Evolutionary conservation across 1,140 invertebrate genomes (phyloP), one percentile per base, ranked within the genome.

Genomic region (Drosophila lacteicornis): DNA sequence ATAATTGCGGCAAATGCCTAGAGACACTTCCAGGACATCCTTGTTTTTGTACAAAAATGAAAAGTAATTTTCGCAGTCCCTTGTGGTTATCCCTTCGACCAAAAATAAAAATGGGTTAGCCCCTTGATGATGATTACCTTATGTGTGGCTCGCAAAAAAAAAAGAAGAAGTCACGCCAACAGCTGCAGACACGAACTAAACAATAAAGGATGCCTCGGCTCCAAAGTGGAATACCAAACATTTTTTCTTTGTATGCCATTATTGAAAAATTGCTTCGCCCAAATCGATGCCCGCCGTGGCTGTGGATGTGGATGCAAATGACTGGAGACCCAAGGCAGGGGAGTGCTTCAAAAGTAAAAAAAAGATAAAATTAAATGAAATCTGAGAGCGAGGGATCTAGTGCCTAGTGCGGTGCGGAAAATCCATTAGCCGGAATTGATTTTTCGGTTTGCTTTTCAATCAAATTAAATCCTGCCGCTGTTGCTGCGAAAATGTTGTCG

Each of bases 351-450:
- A 25, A 40, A 27, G 27, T 27, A 36, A 47, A 70, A 68, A 68
- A 71, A 53, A 71, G 51, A 70, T 43, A 51, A 73, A 51, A 73
- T 59, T 73, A 43, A 67, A 59, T 74, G 53, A 78, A 78, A 78
- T 51, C 60, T 45, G 63, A 73, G 45, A 59, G 38, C 43, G 36
- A 47, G 66, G 33, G 38, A 73, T 74, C 70, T 73, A 68, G 55
- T 11, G 33, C 30, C 53, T 74, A 78, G 61, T 74, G 67, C 68
- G 46, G 55, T 50, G 68, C 38, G 27, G 19, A 65, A 71, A 83
- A 84, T 73, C 81, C 81, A 84, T 84, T 84, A 83, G 49, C 73
- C 38, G 56, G 77, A 82, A 79, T 79, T 81, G 66, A 87, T 82
- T 78, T 78, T 78, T 69, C 74, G 74, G 38, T 70, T 78, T 76